Percentiles rank a stretch among this genome's conserved stretches.
These are phyloP conservation scores for Halcyon badia DNA, from an alignment of 2,797 vertebrate genomes.

Conservation along the genomic window DNA sequence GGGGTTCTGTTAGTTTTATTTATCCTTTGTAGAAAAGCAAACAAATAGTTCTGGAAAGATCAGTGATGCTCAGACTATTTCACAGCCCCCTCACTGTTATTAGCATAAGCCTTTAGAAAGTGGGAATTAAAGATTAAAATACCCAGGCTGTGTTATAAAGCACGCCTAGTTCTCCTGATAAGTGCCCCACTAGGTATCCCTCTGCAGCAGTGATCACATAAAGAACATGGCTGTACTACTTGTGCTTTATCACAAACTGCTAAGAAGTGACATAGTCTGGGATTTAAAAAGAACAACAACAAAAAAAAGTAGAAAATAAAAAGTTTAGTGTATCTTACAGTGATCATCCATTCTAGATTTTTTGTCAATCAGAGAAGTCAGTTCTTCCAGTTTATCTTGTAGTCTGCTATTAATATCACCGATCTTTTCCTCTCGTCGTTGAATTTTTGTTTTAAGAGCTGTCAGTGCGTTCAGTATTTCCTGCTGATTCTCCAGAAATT, in stretches of 20 bases:
- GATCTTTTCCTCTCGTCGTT: constrained; percentile 54
- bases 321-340: neutral
- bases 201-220: neutral
- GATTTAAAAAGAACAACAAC: neutral
- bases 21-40: neutral
- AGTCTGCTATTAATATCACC: constrained; percentile 59
- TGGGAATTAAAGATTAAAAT: neutral
- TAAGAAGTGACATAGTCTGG: neutral
- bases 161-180: neutral
- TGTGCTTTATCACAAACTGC: neutral
- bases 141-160: neutral
- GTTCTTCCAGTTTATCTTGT: constrained; percentile 29
- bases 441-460: constrained; percentile 47
- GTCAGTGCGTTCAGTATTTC: constrained; percentile 31
- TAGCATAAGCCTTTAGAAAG: neutral
- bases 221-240: neutral
- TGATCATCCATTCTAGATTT: neutral
- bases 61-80: neutral
- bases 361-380: neutral
- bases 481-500: constrained; percentile 60
- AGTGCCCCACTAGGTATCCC: neutral
- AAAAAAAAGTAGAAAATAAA: neutral
- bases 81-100: neutral
- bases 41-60: neutral
- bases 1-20: neutral